These are phyloP conservation scores for Indicator maculatus DNA, from an alignment of 2,113 vertebrate genomes.

Conservation along the genomic window DNA sequence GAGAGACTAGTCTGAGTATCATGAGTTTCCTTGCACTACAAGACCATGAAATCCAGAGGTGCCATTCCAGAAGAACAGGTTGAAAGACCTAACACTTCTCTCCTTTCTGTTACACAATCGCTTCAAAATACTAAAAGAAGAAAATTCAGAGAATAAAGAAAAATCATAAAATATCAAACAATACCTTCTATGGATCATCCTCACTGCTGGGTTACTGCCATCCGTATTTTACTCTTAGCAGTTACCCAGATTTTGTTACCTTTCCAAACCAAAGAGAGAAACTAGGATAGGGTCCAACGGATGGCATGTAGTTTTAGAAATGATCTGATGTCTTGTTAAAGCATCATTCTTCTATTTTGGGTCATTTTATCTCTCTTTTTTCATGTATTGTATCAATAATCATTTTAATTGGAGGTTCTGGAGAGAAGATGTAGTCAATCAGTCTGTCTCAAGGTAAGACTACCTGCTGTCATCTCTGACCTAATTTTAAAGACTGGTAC, in stretches of 20 bases:
- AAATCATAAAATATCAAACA: background rate
- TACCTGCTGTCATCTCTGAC: background rate
- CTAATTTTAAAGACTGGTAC: background rate
- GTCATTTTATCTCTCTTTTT: background rate
- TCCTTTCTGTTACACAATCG: background rate
- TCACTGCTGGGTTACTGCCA: background rate
- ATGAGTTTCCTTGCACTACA: background rate
- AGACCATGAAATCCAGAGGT: background rate
- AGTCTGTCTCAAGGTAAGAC: background rate
- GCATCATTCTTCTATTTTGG: background rate
- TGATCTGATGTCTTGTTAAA: background rate
- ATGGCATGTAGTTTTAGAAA: background rate
- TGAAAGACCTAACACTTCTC: background rate
- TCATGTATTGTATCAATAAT: background rate
- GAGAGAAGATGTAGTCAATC: background rate
- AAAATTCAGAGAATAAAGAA: background rate
- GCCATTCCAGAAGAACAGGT: fast-evolving
- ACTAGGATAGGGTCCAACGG: background rate
- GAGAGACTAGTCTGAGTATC: background rate
- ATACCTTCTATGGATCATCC: background rate
- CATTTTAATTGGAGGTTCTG: background rate
- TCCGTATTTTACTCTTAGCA: background rate
- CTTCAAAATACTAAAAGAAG: background rate
- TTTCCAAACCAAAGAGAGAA: background rate
- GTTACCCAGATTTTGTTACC: background rate